Base-by-base conservation (phyloP, 2,888 invertebrate genomes). In the Drosophila heteroneura region DNA sequence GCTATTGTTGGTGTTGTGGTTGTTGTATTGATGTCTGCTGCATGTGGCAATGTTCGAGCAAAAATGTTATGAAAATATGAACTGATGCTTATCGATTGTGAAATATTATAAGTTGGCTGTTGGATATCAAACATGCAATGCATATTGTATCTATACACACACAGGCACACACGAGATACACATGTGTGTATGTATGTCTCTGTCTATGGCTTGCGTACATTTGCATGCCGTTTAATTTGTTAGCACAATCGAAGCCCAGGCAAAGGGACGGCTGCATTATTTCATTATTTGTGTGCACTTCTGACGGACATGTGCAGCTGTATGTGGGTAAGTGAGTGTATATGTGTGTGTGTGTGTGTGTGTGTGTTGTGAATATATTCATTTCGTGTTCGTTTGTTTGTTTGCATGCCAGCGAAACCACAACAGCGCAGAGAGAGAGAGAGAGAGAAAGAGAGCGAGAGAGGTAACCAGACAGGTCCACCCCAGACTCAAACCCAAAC, bases 61-160 rank as follows among this genome's bases (percentile, higher is more conserved):
- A 80, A 84, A 91, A 79, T 87, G 79, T 83, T 89, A 89, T 84
- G 85, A 91, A 91, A 90, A 91, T 91, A 92, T 91, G 82, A 92
- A 90, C 90, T 92, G 91, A 91, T 92, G 91, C 89, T 92, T 91
- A 91, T 91, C 92, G 91, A 90, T 91, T 90, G 79, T 92, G 91
- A 92, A 90, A 91, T 90, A 91, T 92, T 88, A 91, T 82, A 79
- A 83, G 85, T 56, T 81, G 66, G 37, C 6, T 47, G 30, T 65
- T 52, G 41, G 41, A 37, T 57, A n/a, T 57, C 67, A 68, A 71
- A 60, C 79, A 65, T 75, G 70, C 76, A 74, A 64, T 61, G 59
- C 47, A 33, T 52, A 22, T 61, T 58, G 49, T 33, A 58, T 59
- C 59, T 47, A 52, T 52, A 51, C 35, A 60, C 35, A 67, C 28